Evolutionary conservation across 2,113 vertebrate genomes (phyloP).

Genomic region (Zeus faber): DNA sequence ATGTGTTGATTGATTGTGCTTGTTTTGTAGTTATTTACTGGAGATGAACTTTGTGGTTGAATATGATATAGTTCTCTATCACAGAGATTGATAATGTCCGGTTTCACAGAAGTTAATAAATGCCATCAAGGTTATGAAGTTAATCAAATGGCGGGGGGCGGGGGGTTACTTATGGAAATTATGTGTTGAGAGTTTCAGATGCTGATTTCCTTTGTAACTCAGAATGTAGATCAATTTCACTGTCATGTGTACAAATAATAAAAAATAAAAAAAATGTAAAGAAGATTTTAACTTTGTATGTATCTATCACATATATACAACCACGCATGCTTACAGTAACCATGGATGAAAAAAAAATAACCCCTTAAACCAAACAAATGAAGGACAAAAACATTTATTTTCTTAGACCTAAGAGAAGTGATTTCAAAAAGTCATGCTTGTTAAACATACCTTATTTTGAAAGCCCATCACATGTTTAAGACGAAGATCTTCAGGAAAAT

Average conservation of each 20-base stretch:
- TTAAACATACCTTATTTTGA: no score
- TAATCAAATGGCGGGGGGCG: background rate
- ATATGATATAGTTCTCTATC: no score
- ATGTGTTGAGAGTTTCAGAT: background rate
- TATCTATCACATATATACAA: background rate
- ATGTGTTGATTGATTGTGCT: background rate
- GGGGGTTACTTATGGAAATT: background rate
- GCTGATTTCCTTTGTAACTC: background rate
- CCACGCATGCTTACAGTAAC: no score
- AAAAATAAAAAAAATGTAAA: background rate
- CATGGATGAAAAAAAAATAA: no score
- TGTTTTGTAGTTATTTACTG: slow-evolving; percentile 2
- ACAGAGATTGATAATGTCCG: no score
- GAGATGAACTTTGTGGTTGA: no score
- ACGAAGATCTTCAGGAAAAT: no score
- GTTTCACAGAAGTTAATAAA: background rate
- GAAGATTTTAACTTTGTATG: background rate
- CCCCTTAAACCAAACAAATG: no score
- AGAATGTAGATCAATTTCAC: slow-evolving; percentile 1
- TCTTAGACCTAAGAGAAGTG: no score
- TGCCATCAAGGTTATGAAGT: background rate
- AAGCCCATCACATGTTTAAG: no score
- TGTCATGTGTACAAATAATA: slow-evolving; percentile 1
- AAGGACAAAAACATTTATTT: no score
- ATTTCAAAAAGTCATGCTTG: no score